Conservation (phyloP, 2,113 vertebrate genomes). For the Mesoclemmys tuberculata region DNA sequence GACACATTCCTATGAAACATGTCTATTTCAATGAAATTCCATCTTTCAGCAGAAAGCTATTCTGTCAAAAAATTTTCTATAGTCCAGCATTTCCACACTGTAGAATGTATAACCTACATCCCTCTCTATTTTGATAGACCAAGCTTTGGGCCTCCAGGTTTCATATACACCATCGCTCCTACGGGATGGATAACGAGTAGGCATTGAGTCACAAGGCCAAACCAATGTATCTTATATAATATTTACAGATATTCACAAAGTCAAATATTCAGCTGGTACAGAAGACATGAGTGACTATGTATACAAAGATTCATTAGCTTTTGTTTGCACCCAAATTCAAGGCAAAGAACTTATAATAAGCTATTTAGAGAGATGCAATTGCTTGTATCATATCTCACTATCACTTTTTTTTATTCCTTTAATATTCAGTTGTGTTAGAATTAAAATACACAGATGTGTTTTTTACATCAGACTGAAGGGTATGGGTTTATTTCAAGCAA, state of each 20-base stretch:
- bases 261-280: neutral
- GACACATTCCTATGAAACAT: neutral
- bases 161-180: neutral
- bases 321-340: neutral
- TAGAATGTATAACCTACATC: neutral
- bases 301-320: neutral
- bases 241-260: neutral
- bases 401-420: neutral
- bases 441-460: neutral
- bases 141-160: neutral
- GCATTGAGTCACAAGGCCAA: neutral
- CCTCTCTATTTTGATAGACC: neutral
- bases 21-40: neutral
- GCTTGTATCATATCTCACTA: neutral
- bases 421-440: neutral
- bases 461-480: neutral
- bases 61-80: neutral
- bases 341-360: neutral
- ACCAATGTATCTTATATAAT: neutral
- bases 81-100: neutral
- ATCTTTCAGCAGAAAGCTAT: neutral
- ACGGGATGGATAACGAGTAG: neutral
- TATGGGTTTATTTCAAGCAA: neutral
- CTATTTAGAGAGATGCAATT: neutral
- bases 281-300: neutral